Conservation (phyloP, 2,888 invertebrate species). For the Coenonympha glycerion region DNA sequence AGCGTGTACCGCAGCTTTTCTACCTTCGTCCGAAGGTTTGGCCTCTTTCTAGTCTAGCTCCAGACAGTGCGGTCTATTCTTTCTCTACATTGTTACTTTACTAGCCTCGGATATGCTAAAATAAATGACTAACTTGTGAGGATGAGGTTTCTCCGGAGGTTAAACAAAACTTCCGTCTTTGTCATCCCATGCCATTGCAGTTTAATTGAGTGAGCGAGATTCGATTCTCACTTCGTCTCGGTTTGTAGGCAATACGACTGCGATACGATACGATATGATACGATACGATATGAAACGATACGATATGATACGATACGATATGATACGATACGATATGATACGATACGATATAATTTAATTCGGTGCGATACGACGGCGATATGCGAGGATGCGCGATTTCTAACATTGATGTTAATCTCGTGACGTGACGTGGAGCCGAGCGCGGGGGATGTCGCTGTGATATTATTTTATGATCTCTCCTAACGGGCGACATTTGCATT, state of each 20-base stretch:
- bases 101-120: too few relatives aligned
- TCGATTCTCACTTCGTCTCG: too few relatives aligned
- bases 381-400: constrained; percentile 17
- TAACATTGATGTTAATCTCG: constrained; percentile 24
- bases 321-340: background rate
- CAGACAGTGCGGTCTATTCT: too few relatives aligned
- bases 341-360: too few relatives aligned
- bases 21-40: background rate
- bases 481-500: background rate
- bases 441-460: background rate
- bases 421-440: constrained; percentile 12
- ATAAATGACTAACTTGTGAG: too few relatives aligned
- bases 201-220: too few relatives aligned
- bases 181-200: too few relatives aligned
- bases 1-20: background rate
- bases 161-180: too few relatives aligned
- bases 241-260: background rate
- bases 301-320: background rate
- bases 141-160: too few relatives aligned
- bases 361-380: too few relatives aligned
- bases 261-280: background rate
- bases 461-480: background rate
- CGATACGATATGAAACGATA: too few relatives aligned
- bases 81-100: too few relatives aligned
- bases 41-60: background rate